Base-by-base conservation (phyloP, 2,113 vertebrate genomes). In the Ictidomys tridecemlineatus region DNA sequence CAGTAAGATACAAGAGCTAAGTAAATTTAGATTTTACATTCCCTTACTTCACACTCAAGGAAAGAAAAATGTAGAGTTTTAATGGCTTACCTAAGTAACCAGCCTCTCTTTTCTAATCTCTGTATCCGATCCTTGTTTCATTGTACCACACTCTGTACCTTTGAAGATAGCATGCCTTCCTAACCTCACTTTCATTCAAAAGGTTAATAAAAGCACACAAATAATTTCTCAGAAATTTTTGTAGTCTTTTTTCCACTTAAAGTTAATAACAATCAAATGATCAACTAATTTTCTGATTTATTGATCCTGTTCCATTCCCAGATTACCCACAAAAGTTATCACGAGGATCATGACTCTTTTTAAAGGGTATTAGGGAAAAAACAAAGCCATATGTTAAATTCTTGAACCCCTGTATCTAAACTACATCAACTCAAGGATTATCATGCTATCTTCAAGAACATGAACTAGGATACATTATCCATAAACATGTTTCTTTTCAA, bases 401-500 rank as follows among this genome's bases (percentile, higher is more conserved):
- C 13, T 45, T 56, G 16, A 45, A 22, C 37, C 26, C n/a, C 30
- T 67, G 22, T 63, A 37, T 37, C 12, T 58, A 93, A 87, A 56
- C 22, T 63, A 1, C 28, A 28, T 51, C 89, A 94, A 82, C 32
- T 87, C 4, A 72, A 58, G 17, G 18, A 11, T 78, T 45, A 70
- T 3, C 30, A 32, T 18, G 22, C 39, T 83, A 42, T 18, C 22
- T 79, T 51, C 7, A 24, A 93, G 30, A 37, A 86, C 30, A 45
- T 37, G 34, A 85, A 77, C 28, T 61, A 78, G 56, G 32, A 87
- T 32, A 77, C 24, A 17, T 51, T n/a, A 91, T 48, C 32, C 37
- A 88, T 56, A 95, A 90, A 69, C 26, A 82, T 87, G 37, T 7
- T 93, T 94, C 51, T 80, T 26, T 32, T 95, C 20, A 53, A 67